phyloP scores from a whole-genome alignment of 2,113 vertebrate species.

The Ictalurus furcatus region DNA sequence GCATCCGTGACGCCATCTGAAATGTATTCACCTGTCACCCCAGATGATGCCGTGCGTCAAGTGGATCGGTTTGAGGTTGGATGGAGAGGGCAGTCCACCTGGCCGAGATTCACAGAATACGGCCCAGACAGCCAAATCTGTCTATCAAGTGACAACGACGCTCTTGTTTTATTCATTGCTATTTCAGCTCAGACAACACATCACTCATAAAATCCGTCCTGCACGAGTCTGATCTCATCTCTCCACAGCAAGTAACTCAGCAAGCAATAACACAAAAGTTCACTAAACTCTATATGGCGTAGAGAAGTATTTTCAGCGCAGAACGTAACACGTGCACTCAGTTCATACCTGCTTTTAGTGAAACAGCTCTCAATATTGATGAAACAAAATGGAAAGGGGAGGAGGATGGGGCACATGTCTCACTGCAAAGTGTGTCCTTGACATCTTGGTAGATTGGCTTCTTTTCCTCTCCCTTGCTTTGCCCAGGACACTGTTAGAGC shows the following conservation, averaged over 20 bases:
- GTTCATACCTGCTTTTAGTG: conserved; percentile 24
- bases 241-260: conserved; percentile 11
- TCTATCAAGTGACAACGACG: conserved; percentile 59
- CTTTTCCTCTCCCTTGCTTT: conserved; percentile 46
- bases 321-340: background rate
- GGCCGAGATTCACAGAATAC: conserved; percentile 68
- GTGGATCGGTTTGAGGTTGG: conserved; percentile 56
- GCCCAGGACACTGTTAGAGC: conserved; percentile 58
- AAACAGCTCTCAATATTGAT: conserved; percentile 47
- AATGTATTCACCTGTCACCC: conserved; percentile 73
- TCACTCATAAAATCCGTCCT: conserved; percentile 29
- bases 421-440: conserved; percentile 73
- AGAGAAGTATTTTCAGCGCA: background rate
- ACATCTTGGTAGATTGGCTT: conserved; percentile 65
- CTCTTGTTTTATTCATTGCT: conserved; percentile 16
- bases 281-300: background rate
- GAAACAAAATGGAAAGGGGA: conserved; percentile 48
- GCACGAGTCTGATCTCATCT: conserved; percentile 22
- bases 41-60: conserved; percentile 64
- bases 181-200: conserved; percentile 26
- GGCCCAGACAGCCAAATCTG: conserved; percentile 64
- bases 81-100: conserved; percentile 52
- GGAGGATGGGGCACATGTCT: conserved; percentile 57
- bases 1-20: conserved; percentile 42
- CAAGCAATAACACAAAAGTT: conserved; percentile 13